Evolutionary conservation across 2,888 invertebrate genomes (phyloP).

Genomic region (Cheilosia vulpina): DNA sequence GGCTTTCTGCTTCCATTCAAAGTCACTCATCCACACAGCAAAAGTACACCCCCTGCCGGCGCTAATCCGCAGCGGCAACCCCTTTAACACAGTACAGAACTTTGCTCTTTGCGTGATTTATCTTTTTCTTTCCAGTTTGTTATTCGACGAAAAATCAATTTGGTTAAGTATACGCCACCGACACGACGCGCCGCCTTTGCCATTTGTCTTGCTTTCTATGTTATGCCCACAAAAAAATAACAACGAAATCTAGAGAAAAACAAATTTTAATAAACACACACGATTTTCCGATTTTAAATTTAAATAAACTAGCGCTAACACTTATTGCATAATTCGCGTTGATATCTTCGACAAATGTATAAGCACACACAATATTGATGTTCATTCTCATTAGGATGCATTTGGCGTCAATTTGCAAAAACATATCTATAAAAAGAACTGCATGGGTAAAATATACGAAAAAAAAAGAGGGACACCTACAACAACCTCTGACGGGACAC

Average conservation of each 20-base stretch:
- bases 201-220: constrained; percentile 27
- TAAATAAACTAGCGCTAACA: constrained; percentile 6
- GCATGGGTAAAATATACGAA: not conserved
- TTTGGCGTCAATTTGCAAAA: constrained; percentile 52
- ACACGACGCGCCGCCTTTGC: not conserved
- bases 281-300: constrained; percentile 42
- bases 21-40: not conserved
- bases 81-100: constrained; percentile 18
- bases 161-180: constrained; percentile 46
- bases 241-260: not conserved
- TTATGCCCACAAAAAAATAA: not conserved
- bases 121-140: constrained; percentile 10
- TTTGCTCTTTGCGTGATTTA: constrained; percentile 62
- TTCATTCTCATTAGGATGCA: constrained; percentile 56
- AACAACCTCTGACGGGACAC: constrained; percentile 39
- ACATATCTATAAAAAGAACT: not conserved
- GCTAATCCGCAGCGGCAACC: constrained; percentile 2
- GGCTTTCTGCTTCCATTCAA: constrained; percentile 57
- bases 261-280: constrained; percentile 42
- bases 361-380: constrained; percentile 21
- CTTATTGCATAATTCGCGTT: constrained; percentile 42
- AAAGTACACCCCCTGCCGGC: not conserved
- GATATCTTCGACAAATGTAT: constrained; percentile 34
- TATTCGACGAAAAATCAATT: constrained; percentile 67
- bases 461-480: constrained; percentile 25